These are phyloP conservation scores for Penaeus chinensis DNA, from an alignment of 1,140 invertebrate species.

Conservation along the genomic window DNA sequence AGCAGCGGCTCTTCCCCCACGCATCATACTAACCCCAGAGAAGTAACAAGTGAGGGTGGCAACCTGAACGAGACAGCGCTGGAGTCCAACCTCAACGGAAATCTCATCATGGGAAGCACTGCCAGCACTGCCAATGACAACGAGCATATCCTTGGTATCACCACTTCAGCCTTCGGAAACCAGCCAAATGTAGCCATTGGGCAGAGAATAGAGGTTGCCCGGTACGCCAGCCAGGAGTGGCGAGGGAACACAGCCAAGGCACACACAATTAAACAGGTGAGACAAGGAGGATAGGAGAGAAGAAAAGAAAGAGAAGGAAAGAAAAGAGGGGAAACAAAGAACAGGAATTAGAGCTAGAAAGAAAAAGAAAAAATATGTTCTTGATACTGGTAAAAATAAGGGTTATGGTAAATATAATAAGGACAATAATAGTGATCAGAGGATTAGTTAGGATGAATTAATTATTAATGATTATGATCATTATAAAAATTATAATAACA, in stretches of 20 bases:
- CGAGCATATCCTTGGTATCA: neutral
- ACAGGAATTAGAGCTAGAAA: too few relatives aligned
- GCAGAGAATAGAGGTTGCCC: conserved; percentile 19
- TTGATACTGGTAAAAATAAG: too few relatives aligned
- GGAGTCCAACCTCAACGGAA: conserved; percentile 41
- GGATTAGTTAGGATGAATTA: too few relatives aligned
- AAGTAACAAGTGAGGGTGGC: neutral
- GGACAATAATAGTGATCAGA: too few relatives aligned
- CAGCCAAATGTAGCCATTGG: conserved; percentile 27
- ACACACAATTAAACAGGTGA: conserved; percentile 49
- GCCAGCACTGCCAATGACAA: conserved; percentile 40
- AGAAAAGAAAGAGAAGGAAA: neutral
- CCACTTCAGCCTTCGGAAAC: neutral
- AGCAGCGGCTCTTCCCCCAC: conserved; percentile 47
- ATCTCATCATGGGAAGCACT: conserved; percentile 51
- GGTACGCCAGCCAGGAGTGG: conserved; percentile 50
- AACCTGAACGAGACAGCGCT: conserved; percentile 6
- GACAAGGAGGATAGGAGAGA: neutral
- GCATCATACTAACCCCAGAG: conserved; percentile 8
- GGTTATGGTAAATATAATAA: too few relatives aligned
- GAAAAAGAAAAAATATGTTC: too few relatives aligned
- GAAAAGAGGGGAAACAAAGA: too few relatives aligned
- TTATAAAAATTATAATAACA: too few relatives aligned
- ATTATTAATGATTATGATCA: too few relatives aligned
- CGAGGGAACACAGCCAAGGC: conserved; percentile 49